phyloP scores from a whole-genome alignment of 2,888 invertebrate species.

The Nymphalis polychloros region DNA sequence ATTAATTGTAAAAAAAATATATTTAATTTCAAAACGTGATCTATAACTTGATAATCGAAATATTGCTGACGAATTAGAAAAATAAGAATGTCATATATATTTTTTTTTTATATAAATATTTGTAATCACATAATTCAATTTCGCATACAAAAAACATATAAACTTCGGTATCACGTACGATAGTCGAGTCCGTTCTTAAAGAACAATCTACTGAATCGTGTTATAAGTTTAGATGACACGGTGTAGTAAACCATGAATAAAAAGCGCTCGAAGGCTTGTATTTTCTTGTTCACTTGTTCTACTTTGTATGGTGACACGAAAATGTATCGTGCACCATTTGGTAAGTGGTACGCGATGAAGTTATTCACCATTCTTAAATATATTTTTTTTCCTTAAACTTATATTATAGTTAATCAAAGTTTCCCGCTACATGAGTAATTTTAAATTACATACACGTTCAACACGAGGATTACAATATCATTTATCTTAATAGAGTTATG shows the following conservation, averaged over 20 bases:
- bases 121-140: no score
- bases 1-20: no score
- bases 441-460: conserved; percentile 17
- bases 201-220: no score
- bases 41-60: no score
- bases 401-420: not conserved
- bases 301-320: conserved; percentile 63
- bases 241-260: not conserved
- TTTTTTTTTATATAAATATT: no score
- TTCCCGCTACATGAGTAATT: conserved; percentile 7
- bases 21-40: no score
- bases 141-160: no score
- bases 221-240: not conserved
- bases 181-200: not conserved
- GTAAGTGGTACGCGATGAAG: conserved; percentile 60
- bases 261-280: conserved; percentile 1
- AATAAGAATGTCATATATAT: no score
- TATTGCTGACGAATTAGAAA: no score
- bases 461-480: conserved; percentile 35
- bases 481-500: conserved; percentile 39
- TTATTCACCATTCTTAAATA: not conserved
- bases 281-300: conserved; percentile 15
- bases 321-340: conserved; percentile 65
- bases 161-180: no score
- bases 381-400: not conserved